A percentile compares a stretch with the other conserved stretches of the same genome.
Conservation (phyloP, 2,113 vertebrate species). For the Terrapene triunguis region DNA sequence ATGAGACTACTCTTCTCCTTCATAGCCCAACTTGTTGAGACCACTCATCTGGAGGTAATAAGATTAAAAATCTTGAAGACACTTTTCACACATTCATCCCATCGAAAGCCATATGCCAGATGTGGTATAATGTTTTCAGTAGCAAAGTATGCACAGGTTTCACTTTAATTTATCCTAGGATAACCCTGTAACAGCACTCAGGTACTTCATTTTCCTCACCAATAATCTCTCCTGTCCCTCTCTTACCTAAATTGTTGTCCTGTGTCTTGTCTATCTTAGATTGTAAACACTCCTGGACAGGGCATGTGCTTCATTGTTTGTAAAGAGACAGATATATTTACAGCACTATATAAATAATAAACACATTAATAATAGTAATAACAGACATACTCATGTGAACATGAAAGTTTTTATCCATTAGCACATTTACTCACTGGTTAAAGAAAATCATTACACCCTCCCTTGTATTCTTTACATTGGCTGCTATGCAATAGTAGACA, state of each 20-base stretch:
- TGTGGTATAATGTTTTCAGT: not conserved
- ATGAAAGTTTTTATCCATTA: not conserved
- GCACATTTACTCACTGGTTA: not conserved
- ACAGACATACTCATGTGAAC: not conserved
- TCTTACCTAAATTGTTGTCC: not conserved
- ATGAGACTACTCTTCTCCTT: not conserved
- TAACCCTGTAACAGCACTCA: not conserved
- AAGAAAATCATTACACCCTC: not conserved
- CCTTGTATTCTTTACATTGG: not conserved
- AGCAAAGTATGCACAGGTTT: not conserved
- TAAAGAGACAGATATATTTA: not conserved
- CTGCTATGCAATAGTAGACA: not conserved
- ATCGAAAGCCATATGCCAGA: rapidly evolving
- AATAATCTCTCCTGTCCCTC: not conserved
- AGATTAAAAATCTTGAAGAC: not conserved
- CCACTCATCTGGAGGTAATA: not conserved
- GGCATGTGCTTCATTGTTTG: not conserved
- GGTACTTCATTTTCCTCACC: not conserved
- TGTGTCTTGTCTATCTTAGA: not conserved
- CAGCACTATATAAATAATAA: not conserved
- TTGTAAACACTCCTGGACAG: not conserved
- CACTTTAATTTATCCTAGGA: not conserved
- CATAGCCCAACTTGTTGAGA: not conserved
- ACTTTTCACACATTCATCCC: not conserved
- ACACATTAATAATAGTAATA: not conserved